Conservation (phyloP, 2,888 invertebrate genomes). For the Nephrotoma flavescens region DNA sequence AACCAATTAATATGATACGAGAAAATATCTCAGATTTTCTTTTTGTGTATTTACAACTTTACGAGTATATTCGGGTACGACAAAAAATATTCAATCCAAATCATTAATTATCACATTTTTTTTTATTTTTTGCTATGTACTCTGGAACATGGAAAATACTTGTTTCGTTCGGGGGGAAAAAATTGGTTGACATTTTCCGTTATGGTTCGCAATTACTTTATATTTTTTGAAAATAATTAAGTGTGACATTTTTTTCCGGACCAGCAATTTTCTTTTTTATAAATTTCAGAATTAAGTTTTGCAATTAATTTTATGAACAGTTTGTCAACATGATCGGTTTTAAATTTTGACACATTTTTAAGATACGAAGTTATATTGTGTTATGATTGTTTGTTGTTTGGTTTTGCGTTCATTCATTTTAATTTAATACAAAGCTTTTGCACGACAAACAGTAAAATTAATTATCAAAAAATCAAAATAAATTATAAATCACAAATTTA, state of each 20-base stretch:
- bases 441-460: no score
- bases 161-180: neutral
- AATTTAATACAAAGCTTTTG: no score
- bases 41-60: neutral
- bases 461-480: no score
- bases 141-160: neutral
- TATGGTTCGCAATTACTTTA: neutral
- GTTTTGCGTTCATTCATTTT: no score
- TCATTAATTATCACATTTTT: neutral
- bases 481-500: no score
- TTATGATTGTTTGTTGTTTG: no score
- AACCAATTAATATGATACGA: neutral
- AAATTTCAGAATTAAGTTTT: neutral
- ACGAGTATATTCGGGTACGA: neutral
- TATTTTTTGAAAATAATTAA: neutral
- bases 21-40: neutral
- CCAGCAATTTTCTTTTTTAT: neutral
- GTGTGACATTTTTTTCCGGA: neutral
- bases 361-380: no score
- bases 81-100: neutral
- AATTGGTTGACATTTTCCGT: neutral
- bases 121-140: neutral
- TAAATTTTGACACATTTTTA: neutral
- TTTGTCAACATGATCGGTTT: neutral
- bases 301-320: neutral